Evolutionary conservation across 2,888 invertebrate genomes (phyloP).

Genomic region (Bedellia somnulentella): DNA sequence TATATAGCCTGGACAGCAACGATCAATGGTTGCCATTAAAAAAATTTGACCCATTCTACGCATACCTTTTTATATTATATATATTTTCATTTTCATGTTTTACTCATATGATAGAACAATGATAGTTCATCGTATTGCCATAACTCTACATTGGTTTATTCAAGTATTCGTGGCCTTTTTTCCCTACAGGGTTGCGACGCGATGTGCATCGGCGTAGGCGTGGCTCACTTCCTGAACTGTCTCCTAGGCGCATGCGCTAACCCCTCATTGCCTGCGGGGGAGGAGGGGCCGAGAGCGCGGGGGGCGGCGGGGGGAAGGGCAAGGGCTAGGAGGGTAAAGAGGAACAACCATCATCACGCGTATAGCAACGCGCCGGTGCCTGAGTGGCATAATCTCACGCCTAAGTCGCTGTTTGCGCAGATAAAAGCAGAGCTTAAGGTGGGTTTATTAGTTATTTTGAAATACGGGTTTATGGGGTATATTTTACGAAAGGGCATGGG

Average conservation of each 20-base stretch:
- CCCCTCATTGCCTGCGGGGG: conserved; percentile 42
- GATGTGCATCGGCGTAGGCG: conserved; percentile 86
- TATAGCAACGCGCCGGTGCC: conserved; percentile 42
- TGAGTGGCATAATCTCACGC: conserved; percentile 86
- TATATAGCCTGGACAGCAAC: too few species aligned
- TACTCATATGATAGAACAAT: too few species aligned
- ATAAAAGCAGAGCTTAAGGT: conserved; percentile 76
- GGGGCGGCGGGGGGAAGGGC: conserved; percentile 21
- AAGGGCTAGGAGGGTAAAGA: conserved; percentile 64
- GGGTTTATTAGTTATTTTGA: too few species aligned
- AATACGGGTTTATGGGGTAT: conserved; percentile 5
- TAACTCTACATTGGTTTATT: too few species aligned
- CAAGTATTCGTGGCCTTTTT: too few species aligned
- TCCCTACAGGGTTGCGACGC: conserved; percentile 76
- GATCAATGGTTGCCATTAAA: too few species aligned
- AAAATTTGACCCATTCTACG: too few species aligned
- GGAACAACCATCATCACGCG: conserved; percentile 35
- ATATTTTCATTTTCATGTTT: too few species aligned
- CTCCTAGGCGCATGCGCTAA: conserved; percentile 76
- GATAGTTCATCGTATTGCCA: too few species aligned
- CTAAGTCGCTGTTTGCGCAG: conserved; percentile 85
- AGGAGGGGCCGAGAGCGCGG: conserved; percentile 14
- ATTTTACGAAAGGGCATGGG: conserved; percentile 33
- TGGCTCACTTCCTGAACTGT: conserved; percentile 96
- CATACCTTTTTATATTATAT: too few species aligned